phyloP scores from a whole-genome alignment of 2,888 invertebrate genomes.

The Cyclophora punctaria region DNA sequence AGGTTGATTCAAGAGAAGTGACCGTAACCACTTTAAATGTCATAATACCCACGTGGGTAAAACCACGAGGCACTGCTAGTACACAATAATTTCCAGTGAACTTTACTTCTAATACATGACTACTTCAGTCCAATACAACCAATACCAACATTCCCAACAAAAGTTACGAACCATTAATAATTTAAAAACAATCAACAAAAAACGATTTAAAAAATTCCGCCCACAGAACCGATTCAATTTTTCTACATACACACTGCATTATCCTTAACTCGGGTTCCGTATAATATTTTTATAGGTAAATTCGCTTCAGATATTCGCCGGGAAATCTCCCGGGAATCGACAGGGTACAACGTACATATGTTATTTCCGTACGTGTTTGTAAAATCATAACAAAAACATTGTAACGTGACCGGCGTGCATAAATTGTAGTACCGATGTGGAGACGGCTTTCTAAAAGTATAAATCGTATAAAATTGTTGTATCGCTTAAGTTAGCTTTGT shows the following conservation, averaged over 20 bases:
- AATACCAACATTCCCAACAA: too few relatives aligned
- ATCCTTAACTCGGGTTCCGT: constrained; percentile 1
- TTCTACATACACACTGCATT: constrained; percentile 9
- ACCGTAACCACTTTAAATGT: too few relatives aligned
- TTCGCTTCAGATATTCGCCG: constrained; percentile 33
- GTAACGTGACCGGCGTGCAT: constrained; percentile 21
- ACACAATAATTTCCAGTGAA: too few relatives aligned
- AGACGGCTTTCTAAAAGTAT: too few relatives aligned
- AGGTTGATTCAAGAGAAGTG: too few relatives aligned
- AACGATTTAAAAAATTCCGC: background rate
- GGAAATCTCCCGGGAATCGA: constrained; percentile 42
- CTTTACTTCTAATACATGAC: too few relatives aligned
- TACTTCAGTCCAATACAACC: too few relatives aligned
- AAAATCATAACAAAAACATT: constrained; percentile 31
- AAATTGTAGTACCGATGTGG: constrained; percentile 1
- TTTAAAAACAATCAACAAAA: background rate
- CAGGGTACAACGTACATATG: constrained; percentile 21
- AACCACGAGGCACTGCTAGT: too few relatives aligned
- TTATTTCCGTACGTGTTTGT: constrained; percentile 44
- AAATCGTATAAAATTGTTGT: too few relatives aligned
- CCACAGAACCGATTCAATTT: background rate
- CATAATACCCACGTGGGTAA: too few relatives aligned
- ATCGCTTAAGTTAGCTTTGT: too few relatives aligned
- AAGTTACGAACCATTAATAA: too few relatives aligned
- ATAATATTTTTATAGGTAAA: constrained; percentile 51